Conservation (phyloP, 2,113 vertebrate genomes). For the Dipodomys merriami region DNA sequence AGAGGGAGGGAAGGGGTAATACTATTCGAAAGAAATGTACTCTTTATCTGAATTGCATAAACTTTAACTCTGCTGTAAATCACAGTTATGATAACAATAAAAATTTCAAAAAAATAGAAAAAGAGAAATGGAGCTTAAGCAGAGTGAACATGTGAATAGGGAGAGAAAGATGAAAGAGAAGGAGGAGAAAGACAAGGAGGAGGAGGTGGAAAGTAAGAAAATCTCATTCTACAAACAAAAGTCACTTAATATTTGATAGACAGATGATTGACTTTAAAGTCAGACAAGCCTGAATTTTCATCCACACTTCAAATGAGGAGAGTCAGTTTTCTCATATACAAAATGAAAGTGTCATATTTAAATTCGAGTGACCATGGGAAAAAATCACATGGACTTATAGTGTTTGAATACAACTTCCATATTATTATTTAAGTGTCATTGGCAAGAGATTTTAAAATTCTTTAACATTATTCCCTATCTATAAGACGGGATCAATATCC, state of each 20-base stretch:
- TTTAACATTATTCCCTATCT: constrained; percentile 4
- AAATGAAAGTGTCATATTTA: background rate
- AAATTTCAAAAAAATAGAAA: background rate
- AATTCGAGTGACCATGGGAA: background rate
- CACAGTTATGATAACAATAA: too few species aligned
- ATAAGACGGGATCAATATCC: background rate
- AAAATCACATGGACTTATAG: background rate
- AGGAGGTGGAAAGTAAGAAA: background rate
- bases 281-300: background rate
- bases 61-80: too few species aligned
- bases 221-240: background rate
- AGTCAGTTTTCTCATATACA: background rate
- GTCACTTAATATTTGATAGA: background rate
- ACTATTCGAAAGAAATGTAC: too few species aligned
- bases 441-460: constrained; percentile 12
- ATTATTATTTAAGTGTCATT: constrained; percentile 10
- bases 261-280: background rate
- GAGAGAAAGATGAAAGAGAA: background rate
- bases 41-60: too few species aligned
- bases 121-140: background rate
- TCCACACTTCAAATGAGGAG: background rate
- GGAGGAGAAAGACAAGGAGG: background rate
- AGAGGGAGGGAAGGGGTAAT: too few species aligned
- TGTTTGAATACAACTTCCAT: background rate
- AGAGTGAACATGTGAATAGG: background rate